Evolutionary conservation across 2,888 invertebrate genomes (phyloP).

Genomic region (Tipula helvola): DNA sequence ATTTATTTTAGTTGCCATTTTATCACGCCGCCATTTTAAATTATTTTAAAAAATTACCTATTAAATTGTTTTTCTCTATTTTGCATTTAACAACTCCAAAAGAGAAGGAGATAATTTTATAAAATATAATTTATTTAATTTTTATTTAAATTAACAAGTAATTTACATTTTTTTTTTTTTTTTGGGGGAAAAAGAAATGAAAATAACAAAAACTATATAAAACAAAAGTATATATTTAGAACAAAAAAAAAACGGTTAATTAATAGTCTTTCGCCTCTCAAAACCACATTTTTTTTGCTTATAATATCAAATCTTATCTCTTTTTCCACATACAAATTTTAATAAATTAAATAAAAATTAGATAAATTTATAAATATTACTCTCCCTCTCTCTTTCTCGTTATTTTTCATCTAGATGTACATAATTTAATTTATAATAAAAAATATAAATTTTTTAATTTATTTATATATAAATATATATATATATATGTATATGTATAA

Average conservation of each 20-base stretch:
- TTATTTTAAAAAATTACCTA: neutral
- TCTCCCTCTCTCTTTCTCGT: neutral
- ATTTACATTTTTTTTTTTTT: neutral
- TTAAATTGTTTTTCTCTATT: neutral
- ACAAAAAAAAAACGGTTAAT: neutral
- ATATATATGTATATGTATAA: neutral
- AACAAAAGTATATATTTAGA: neutral
- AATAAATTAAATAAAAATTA: neutral
- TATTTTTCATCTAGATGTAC: neutral
- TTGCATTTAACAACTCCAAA: neutral
- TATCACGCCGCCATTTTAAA: neutral
- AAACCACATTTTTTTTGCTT: neutral
- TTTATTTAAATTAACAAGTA: neutral
- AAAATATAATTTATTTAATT: neutral
- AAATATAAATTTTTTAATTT: neutral
- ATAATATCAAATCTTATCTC: neutral
- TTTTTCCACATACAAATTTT: neutral
- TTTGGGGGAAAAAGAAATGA: neutral
- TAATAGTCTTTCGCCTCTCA: neutral
- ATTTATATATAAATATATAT: neutral
- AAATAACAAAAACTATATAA: neutral
- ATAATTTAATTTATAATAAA: neutral
- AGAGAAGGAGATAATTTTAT: neutral
- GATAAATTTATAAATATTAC: neutral
- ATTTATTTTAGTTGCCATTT: neutral